Conservation (phyloP, 2,888 invertebrate species). For the Volucella bombylans region DNA sequence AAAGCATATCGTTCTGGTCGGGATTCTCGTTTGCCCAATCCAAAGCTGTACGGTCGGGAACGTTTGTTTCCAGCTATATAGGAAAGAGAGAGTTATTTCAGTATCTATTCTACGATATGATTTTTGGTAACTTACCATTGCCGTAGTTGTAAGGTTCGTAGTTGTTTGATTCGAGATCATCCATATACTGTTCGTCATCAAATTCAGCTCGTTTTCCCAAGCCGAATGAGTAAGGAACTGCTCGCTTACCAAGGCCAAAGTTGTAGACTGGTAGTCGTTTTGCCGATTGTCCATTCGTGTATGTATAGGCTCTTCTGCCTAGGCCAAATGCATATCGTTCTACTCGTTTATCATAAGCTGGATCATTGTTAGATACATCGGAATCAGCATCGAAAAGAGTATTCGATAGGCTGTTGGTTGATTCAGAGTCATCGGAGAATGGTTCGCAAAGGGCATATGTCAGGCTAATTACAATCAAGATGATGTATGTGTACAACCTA, state of each 20-base stretch:
- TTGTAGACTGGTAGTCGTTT: conserved; percentile 82
- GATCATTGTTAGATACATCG: conserved; percentile 71
- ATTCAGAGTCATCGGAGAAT: conserved; percentile 71
- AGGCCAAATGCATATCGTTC: conserved; percentile 88
- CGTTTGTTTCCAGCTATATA: conserved; percentile 82
- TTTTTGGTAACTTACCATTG: conserved; percentile 44
- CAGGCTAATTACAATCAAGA: conserved; percentile 78
- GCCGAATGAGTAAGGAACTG: conserved; percentile 82
- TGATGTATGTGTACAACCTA: conserved; percentile 74
- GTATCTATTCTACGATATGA: neutral
- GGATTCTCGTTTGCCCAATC: conserved; percentile 85
- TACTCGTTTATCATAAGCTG: conserved; percentile 83
- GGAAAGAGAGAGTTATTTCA: neutral
- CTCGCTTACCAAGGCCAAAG: conserved; percentile 82
- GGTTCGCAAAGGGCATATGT: conserved; percentile 78
- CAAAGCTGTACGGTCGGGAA: conserved; percentile 86
- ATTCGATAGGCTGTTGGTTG: conserved; percentile 42
- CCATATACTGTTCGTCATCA: conserved; percentile 76
- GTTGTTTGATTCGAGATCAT: conserved; percentile 53
- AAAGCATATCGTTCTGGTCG: conserved; percentile 83
- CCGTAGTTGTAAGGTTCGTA: conserved; percentile 53
- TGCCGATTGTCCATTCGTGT: conserved; percentile 81
- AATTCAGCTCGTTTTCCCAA: conserved; percentile 79
- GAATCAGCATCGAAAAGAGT: conserved; percentile 59
- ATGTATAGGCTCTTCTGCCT: conserved; percentile 85